Conservation (phyloP, 1,140 invertebrate species). For the Sitobion miscanthi region DNA sequence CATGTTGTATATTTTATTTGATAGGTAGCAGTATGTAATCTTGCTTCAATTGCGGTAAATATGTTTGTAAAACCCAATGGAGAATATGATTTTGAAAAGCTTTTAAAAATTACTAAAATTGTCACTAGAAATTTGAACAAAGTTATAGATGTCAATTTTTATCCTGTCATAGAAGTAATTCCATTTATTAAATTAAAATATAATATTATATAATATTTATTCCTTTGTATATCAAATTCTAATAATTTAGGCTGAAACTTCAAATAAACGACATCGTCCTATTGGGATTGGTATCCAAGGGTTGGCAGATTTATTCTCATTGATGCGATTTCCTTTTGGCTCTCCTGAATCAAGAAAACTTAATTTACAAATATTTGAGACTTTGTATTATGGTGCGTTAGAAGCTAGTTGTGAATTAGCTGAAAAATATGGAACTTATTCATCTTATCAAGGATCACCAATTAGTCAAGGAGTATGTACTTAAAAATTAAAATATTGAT, state of each 20-base stretch:
- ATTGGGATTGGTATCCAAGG: constrained; percentile 98
- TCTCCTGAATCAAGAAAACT: constrained; percentile 83
- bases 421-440: constrained; percentile 83
- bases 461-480: constrained; percentile 80
- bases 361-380: constrained; percentile 98
- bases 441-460: constrained; percentile 89
- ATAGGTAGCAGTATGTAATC: constrained; percentile 93
- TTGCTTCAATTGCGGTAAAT: constrained; percentile 97
- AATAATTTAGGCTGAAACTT: constrained; percentile 69
- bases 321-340: constrained; percentile 94
- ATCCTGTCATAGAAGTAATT: constrained; percentile 88
- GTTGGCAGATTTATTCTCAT: constrained; percentile 93
- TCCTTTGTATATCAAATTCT: neutral
- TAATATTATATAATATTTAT: neutral
- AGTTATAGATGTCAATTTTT: constrained; percentile 97
- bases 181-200: neutral
- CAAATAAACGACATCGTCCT: constrained; percentile 92
- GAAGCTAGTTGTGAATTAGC: constrained; percentile 97
- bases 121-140: constrained; percentile 94
- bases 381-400: constrained; percentile 95
- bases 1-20: constrained; percentile 60
- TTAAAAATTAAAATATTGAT: neutral
- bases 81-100: constrained; percentile 87
- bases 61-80: constrained; percentile 85
- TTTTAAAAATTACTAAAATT: constrained; percentile 88